phyloP scores from a whole-genome alignment of 2,888 invertebrate genomes.

The Pristionchus entomophagus region DNA sequence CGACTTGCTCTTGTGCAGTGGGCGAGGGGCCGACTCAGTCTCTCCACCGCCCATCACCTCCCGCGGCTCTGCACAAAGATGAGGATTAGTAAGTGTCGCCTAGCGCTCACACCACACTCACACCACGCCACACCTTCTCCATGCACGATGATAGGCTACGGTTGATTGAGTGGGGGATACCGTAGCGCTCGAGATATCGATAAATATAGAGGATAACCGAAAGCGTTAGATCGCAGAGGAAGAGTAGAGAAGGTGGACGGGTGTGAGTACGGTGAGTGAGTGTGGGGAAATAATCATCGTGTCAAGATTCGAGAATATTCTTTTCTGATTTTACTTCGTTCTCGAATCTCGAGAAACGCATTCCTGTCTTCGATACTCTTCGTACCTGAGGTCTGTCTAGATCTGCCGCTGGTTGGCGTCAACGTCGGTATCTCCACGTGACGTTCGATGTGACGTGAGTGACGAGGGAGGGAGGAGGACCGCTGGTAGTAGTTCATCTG shows the following conservation, averaged over 20 bases:
- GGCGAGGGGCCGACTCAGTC: conserved; percentile 42
- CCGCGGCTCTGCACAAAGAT: conserved; percentile 40
- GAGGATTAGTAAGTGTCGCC: conserved; percentile 23
- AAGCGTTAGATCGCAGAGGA: conserved; percentile 39
- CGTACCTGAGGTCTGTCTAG: conserved; percentile 42
- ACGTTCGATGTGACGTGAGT: conserved; percentile 64
- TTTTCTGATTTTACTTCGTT: neutral
- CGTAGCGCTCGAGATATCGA: neutral
- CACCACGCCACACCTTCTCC: conserved; percentile 48
- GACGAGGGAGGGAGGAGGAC: conserved; percentile 66
- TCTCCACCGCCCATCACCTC: neutral
- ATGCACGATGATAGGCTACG: conserved; percentile 39
- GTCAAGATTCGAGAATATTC: too few species aligned
- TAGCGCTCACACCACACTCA: conserved; percentile 3
- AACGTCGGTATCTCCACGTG: conserved; percentile 54
- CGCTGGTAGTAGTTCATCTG: conserved; percentile 66
- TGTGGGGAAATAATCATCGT: neutral
- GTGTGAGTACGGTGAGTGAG: conserved; percentile 34
- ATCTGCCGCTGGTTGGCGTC: neutral
- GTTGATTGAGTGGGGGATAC: neutral
- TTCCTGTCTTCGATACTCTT: too few species aligned
- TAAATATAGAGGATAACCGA: neutral
- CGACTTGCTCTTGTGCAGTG: conserved; percentile 45
- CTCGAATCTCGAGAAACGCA: neutral
- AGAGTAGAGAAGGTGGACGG: conserved; percentile 28